These are phyloP conservation scores for Piaya cayana DNA, from an alignment of 2,113 vertebrate species.

Conservation along the genomic window DNA sequence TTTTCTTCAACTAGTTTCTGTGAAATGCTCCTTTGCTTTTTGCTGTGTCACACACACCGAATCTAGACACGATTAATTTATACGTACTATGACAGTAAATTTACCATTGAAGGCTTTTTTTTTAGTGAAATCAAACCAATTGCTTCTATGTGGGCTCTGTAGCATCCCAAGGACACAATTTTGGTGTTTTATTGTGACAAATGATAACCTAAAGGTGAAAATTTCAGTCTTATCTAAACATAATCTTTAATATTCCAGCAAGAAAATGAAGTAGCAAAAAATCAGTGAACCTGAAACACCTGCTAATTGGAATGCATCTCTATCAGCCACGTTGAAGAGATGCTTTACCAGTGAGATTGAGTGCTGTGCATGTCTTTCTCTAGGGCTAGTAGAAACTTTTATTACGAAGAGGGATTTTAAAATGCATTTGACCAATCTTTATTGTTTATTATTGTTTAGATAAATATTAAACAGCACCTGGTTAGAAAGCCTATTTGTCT, in stretches of 20 bases:
- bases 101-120: background rate
- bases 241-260: background rate
- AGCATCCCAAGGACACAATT: background rate
- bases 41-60: background rate
- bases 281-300: background rate
- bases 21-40: background rate
- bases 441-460: background rate
- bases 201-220: background rate
- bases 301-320: background rate
- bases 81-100: background rate
- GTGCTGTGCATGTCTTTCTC: background rate
- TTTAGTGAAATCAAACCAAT: background rate
- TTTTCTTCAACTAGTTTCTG: background rate
- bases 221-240: background rate
- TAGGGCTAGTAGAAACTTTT: background rate
- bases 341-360: background rate
- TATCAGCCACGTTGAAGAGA: background rate
- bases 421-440: background rate
- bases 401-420: background rate
- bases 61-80: background rate
- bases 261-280: background rate
- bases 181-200: background rate
- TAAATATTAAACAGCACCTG: background rate
- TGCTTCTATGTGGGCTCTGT: background rate
- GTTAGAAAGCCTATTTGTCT: background rate